Evolutionary conservation across 2,888 invertebrate genomes (phyloP), one percentile per base, ranked within the genome.

Genomic region (Macrophya annulata): DNA sequence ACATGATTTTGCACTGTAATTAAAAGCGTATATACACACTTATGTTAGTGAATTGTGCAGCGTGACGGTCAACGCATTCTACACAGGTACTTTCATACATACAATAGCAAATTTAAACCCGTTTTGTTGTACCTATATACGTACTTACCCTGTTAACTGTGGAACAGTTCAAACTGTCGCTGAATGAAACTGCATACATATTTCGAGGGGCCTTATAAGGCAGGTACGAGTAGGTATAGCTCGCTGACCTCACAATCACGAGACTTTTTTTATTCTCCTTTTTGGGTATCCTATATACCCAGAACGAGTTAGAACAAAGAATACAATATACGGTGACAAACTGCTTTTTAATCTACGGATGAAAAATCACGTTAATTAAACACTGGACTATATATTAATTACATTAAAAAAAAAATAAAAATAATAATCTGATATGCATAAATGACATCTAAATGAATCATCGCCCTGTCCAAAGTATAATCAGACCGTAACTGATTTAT

Each of bases 121-220:
- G 62, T 25, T 62, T 12, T 25, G 25, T 25, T 62, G 21, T 62
- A 25, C 62, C 62, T 9, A 59, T 5, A 59, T 62, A 62, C 17
- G 21, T 25, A 62, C 25, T 31, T 21, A 25, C 15, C 4, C 37
- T 10, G 12, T 31, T 37, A 25, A 68, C 37, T 8, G 37, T 37
- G 68, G 25, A 37, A 68, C 68, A 68, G 37, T 68, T 37, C 37
- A 17, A 68, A 17, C 68, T 68, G 17, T 68, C 37, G 17, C 68
- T 68, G 68, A 68, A 68, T 37, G 68, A 31, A 68, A 68, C 68
- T 68, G 68, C 68, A 68, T 68, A 68, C 31, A 37, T 37, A 37
- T 37, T 68, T 37, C 37, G 68, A 68, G 68, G 37, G 5, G 31
- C 68, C 68, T 68, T 68, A 68, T 68, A 68, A 15, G 68, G 68